Evolutionary conservation across 2,797 vertebrate genomes (phyloP), one percentile per base, ranked within the genome.

Genomic region (Brachyrhaphis roseni): DNA sequence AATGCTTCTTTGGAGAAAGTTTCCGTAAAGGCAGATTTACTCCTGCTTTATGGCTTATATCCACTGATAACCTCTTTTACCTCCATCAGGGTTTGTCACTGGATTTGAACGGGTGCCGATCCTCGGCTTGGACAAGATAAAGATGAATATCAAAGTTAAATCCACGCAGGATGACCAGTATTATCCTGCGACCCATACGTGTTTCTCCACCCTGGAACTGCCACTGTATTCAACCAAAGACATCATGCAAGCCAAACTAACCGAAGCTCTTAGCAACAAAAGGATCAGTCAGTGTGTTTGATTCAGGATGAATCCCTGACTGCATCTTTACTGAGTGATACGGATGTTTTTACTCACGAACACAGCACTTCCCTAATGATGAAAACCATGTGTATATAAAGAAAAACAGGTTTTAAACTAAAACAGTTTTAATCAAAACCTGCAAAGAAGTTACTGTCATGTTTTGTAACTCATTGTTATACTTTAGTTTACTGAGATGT

Each of bases 41-140:
- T 71, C 68, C 5, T 43, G 18, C 16, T 12, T 4, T 68, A 26
- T 43, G 20, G 47, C 47, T 68, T 1, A 43, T n/a, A 36, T 28
- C 11, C 5, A n/a, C 20, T 76, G 5, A 74, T 53, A 13, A 28
- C 1, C n/a, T 7, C 47, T 55, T 45, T 77, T 49, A 28, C 43
- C 49, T 71, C 31, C 18, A 1, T 16, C 72, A 80, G 82, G 82
- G 82, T 84, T 84, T 46, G 82, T 84, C 72, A 80, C 78, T 5
- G 82, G 78, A 1, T 84, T 64, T 81, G 76, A 84, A 8, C 78
- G 64, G 3, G 62, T 78, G 8, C 78, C 78, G 12, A 16, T 84
- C 18, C 53, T 73, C 1, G 5, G 64, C 8, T 0, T 28, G 72
- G 78, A 64, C 18, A 78, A 55, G 36, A 72, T 84, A 18, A 46